Conservation (phyloP, 2,888 invertebrate genomes). For the Muscina levida region DNA sequence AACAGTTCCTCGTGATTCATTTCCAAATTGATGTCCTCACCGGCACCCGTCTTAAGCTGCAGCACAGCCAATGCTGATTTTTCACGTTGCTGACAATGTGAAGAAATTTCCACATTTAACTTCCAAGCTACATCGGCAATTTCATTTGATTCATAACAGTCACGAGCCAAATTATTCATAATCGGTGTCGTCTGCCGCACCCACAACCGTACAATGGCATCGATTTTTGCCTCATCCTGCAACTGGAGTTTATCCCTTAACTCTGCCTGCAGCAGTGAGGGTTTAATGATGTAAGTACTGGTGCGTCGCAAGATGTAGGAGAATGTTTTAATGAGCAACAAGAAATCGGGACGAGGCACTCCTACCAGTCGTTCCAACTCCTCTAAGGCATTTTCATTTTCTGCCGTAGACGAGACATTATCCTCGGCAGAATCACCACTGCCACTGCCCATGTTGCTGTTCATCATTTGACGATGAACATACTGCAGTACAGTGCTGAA, state of each 20-base stretch:
- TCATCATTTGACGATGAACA: conserved; percentile 78
- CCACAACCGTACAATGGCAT: conserved; percentile 82
- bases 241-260: conserved; percentile 81
- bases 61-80: conserved; percentile 80
- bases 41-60: conserved; percentile 79
- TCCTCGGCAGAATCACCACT: conserved; percentile 53
- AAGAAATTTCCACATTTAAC: conserved; percentile 81
- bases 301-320: conserved; percentile 81
- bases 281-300: conserved; percentile 81
- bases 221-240: conserved; percentile 81
- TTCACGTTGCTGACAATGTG: conserved; percentile 80
- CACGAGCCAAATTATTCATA: conserved; percentile 80
- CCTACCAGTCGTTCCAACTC: conserved; percentile 78
- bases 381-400: conserved; percentile 78
- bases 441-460: conserved; percentile 57
- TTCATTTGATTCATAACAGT: conserved; percentile 79
- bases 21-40: conserved; percentile 80
- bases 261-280: conserved; percentile 81
- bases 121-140: conserved; percentile 82
- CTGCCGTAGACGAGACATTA: conserved; percentile 56
- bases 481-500: conserved; percentile 78
- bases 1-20: conserved; percentile 81
- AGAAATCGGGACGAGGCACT: conserved; percentile 76
- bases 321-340: conserved; percentile 78
- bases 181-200: conserved; percentile 81